Evolutionary conservation across 2,797 vertebrate genomes (phyloP).

Genomic region (Acridotheres tristis): DNA sequence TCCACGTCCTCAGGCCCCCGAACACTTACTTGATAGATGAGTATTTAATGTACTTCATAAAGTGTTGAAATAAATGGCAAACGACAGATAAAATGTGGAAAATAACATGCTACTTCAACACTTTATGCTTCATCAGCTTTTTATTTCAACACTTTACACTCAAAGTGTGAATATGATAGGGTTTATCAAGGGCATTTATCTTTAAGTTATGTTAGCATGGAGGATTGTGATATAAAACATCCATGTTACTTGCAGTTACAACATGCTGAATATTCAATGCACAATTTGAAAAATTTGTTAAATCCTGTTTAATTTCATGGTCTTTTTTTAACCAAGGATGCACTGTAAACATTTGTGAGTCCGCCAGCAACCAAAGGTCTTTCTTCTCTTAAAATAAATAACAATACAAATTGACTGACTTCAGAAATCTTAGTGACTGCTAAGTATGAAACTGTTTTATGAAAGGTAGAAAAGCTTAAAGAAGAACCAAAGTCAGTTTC

Average conservation of each 20-base stretch:
- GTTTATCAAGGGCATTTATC: conserved; percentile 64
- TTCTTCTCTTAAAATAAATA: neutral
- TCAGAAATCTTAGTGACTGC: neutral
- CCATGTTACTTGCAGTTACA: neutral
- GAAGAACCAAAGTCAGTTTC: neutral
- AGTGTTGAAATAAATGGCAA: conserved; percentile 59
- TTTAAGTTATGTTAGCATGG: conserved; percentile 33
- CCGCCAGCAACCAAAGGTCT: neutral
- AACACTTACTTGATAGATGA: neutral
- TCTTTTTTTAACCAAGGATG: neutral
- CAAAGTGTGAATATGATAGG: conserved; percentile 46
- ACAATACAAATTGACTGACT: neutral
- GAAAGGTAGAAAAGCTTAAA: neutral
- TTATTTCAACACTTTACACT: conserved; percentile 52
- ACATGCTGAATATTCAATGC: neutral
- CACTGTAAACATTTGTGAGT: neutral
- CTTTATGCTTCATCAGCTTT: conserved; percentile 58
- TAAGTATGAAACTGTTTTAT: neutral
- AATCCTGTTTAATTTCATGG: neutral
- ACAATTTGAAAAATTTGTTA: neutral
- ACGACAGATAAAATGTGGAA: conserved; percentile 68
- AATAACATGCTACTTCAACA: conserved; percentile 50
- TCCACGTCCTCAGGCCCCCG: neutral
- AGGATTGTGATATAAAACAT: conserved; percentile 18
- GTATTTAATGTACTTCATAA: conserved; percentile 6